A percentile compares a stretch with the other conserved stretches of the same genome.
Conservation (phyloP, 2,113 vertebrate genomes). For the Platichthys flesus region DNA sequence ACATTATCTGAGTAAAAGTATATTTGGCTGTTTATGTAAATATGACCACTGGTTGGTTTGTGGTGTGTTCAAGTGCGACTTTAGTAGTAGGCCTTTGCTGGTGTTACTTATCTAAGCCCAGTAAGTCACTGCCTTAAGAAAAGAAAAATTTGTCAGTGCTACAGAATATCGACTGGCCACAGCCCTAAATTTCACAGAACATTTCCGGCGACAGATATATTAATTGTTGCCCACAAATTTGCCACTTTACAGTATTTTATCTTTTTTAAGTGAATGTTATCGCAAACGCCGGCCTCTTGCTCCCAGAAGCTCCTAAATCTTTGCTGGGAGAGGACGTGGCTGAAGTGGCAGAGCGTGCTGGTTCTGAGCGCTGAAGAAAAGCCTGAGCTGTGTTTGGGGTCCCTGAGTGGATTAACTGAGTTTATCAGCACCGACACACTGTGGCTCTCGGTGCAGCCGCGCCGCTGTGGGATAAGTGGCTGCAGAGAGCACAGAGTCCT, state of each 20-base stretch:
- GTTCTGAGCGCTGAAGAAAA: constrained; percentile 40
- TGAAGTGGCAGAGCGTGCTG: constrained; percentile 36
- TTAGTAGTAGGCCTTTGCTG: background rate
- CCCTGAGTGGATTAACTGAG: constrained; percentile 71
- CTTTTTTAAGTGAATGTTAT: constrained; percentile 25
- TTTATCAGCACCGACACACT: constrained; percentile 72
- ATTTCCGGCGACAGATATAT: constrained; percentile 32
- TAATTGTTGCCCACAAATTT: constrained; percentile 23
- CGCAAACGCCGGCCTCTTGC: constrained; percentile 33
- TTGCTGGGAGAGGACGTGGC: constrained; percentile 28
- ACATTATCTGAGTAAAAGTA: background rate
- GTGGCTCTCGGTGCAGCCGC: constrained; percentile 46
- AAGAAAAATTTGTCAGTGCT: background rate
- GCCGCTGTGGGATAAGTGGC: constrained; percentile 60
- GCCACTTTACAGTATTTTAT: constrained; percentile 17
- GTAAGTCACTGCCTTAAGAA: constrained; percentile 2
- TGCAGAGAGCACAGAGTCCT: constrained; percentile 54
- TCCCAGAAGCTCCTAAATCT: constrained; percentile 31
- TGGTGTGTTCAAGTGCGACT: constrained; percentile 2
- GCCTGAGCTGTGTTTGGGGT: constrained; percentile 36
- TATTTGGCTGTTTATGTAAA: background rate
- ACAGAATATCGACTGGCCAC: constrained; percentile 12
- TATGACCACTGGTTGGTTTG: background rate
- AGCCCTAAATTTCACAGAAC: constrained; percentile 24
- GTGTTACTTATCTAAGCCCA: background rate